Evolutionary conservation across 1,140 invertebrate species (phyloP), one percentile per base, ranked within the genome.

Genomic region (Elymnias hypermnestra): DNA sequence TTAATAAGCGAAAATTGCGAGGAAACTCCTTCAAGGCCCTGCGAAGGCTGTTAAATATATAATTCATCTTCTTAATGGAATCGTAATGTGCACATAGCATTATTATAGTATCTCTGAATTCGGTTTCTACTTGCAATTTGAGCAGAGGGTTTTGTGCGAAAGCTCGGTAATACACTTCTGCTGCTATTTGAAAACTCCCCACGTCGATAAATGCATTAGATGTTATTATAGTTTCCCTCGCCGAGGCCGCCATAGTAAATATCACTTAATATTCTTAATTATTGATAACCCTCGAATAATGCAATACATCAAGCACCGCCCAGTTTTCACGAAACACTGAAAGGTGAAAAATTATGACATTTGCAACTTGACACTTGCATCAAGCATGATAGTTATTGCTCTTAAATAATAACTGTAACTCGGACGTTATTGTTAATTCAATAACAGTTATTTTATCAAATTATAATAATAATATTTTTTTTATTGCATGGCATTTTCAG

Each of bases 91-190:
- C 58, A 22, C 72, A 75, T 2, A 71, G 41, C 15, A 57, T 53
- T 2, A 52, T 51, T 3, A 84, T 48, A 1, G 67, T 50, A 6
- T 40, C 10, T 3, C 72, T 57, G 45, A 86, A 85, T 46, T 83
- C 72, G 2, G 29, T 3, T 38, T 78, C 69, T 13, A 64, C 57
- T 2, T 39, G 7, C 5, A 35, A 14, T 53, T 66, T 81, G 9
- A 72, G 28, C 0, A 54, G 47, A 0, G 70, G 63, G 51, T 57
- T 50, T 38, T 73, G 63, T n/a, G 72, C 67, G 13, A 85, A 75
- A n/a, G 72, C 73, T 25, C 57, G 45, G 2, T 79, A 26, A 47
- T 74, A 85, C 36, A 74, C 48, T 45, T 83, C 77, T 10, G 81
- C 73, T 1, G 81, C 65, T 55, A 75, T 72, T 5, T 44, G 59